phyloP scores from a whole-genome alignment of 2,797 vertebrate genomes.

The Molossus molossus region DNA sequence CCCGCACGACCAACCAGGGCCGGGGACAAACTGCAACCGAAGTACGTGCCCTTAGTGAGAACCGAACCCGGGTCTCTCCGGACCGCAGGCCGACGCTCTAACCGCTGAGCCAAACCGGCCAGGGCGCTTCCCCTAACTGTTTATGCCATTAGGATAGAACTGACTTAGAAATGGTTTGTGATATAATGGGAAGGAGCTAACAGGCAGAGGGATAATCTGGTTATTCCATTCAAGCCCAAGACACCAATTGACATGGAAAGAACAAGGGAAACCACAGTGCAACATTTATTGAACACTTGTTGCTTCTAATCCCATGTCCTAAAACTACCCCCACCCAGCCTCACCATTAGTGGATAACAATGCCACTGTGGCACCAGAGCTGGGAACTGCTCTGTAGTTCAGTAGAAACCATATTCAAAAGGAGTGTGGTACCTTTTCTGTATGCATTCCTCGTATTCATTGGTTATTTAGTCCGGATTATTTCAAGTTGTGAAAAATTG shows the following conservation, averaged over 20 bases:
- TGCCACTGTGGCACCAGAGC: not conserved
- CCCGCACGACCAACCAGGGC: too few relatives aligned
- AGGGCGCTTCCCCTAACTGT: not conserved
- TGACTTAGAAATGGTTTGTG: slow-evolving; percentile 7
- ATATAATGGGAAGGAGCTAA: slow-evolving; percentile 39
- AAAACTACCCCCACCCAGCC: not conserved
- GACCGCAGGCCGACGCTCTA: too few relatives aligned
- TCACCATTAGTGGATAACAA: not conserved
- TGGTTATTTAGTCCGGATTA: slow-evolving; percentile 64
- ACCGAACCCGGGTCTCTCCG: too few relatives aligned
- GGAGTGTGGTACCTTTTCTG: slow-evolving; percentile 10
- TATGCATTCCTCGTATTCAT: slow-evolving; percentile 29
- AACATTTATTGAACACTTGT: slow-evolving; percentile 5
- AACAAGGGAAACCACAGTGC: not conserved
- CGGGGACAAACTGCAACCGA: too few relatives aligned
- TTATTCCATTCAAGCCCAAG: slow-evolving; percentile 5
- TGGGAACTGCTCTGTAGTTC: not conserved
- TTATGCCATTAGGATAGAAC: slow-evolving; percentile 6
- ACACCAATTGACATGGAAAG: not conserved
- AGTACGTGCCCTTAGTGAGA: too few relatives aligned
- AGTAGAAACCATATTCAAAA: not conserved
- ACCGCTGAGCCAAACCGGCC: too few relatives aligned
- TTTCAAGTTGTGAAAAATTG: slow-evolving; percentile 57
- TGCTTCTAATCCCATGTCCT: not conserved
- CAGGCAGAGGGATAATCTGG: not conserved